These are phyloP conservation scores for Thumatha senex DNA, from an alignment of 2,888 invertebrate genomes.

Conservation along the genomic window DNA sequence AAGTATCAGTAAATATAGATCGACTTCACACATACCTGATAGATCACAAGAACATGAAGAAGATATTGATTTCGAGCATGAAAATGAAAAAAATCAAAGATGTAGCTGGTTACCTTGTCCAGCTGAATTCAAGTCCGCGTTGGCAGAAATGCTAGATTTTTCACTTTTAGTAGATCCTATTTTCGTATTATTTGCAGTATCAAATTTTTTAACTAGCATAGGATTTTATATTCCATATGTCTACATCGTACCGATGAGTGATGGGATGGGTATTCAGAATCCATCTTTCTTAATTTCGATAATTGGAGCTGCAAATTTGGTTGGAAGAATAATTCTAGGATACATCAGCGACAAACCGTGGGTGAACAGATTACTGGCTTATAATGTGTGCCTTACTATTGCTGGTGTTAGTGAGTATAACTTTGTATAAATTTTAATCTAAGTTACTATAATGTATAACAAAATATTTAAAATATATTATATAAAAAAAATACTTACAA, in stretches of 20 bases:
- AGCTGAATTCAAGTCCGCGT: constrained; percentile 87
- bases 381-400: constrained; percentile 93
- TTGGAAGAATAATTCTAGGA: constrained; percentile 95
- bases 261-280: constrained; percentile 83
- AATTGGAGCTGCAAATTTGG: constrained; percentile 93
- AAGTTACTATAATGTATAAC: too few relatives aligned
- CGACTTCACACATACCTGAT: constrained; percentile 70
- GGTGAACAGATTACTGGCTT: constrained; percentile 95
- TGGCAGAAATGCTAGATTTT: constrained; percentile 93
- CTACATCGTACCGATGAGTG: constrained; percentile 90
- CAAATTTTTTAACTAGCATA: constrained; percentile 97
- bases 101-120: constrained; percentile 87
- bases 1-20: constrained; percentile 80
- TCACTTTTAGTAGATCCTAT: constrained; percentile 92
- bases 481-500: too few relatives aligned
- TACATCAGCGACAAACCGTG: constrained; percentile 94
- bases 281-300: constrained; percentile 90
- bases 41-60: constrained; percentile 58
- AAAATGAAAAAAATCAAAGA: constrained; percentile 69
- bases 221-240: constrained; percentile 97
- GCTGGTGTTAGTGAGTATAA: constrained; percentile 92
- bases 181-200: constrained; percentile 94
- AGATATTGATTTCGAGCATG: constrained; percentile 52
- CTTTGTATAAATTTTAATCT: neutral
- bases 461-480: too few relatives aligned